Conservation (phyloP, 1,140 invertebrate genomes). For the Drosophila truncata region DNA sequence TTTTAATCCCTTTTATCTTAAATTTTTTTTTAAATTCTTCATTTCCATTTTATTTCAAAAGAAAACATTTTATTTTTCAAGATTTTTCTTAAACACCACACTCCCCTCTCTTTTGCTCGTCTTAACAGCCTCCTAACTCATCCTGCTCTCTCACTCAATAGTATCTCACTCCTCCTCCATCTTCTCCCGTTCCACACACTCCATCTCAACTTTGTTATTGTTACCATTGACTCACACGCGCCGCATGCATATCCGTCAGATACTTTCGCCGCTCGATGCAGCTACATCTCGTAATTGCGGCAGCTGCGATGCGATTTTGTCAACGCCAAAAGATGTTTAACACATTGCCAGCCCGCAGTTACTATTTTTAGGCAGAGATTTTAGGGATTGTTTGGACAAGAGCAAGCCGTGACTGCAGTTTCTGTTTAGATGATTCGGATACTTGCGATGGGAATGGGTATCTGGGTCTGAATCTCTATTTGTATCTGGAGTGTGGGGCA, state of each 20-base stretch:
- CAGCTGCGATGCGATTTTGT: constrained; percentile 78
- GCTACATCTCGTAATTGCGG: constrained; percentile 68
- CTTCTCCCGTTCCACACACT: constrained; percentile 4
- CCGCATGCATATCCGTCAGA: constrained; percentile 71
- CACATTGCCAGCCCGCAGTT: constrained; percentile 65
- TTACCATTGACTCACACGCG: constrained; percentile 66
- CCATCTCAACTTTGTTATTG: constrained; percentile 52
- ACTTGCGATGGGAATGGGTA: constrained; percentile 3
- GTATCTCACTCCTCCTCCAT: constrained; percentile 1
- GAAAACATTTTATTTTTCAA: neutral
- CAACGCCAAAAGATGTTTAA: constrained; percentile 81
- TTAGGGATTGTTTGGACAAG: constrained; percentile 53
- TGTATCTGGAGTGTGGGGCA: neutral
- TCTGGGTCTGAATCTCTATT: too few relatives aligned
- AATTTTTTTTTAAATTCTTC: neutral
- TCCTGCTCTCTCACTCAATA: constrained; percentile 44
- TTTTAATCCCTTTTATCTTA: too few relatives aligned
- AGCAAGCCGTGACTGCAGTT: constrained; percentile 27
- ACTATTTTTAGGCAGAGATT: constrained; percentile 44
- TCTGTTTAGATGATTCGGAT: constrained; percentile 38
- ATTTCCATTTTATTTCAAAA: neutral
- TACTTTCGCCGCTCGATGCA: constrained; percentile 64
- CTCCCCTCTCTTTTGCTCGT: neutral
- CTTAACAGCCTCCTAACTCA: neutral
- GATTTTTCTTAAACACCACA: neutral